Percentiles rank a stretch among this genome's conserved stretches.
phyloP scores from a whole-genome alignment of 2,113 vertebrate genomes.

The Neolamprologus caudopunctatus region DNA sequence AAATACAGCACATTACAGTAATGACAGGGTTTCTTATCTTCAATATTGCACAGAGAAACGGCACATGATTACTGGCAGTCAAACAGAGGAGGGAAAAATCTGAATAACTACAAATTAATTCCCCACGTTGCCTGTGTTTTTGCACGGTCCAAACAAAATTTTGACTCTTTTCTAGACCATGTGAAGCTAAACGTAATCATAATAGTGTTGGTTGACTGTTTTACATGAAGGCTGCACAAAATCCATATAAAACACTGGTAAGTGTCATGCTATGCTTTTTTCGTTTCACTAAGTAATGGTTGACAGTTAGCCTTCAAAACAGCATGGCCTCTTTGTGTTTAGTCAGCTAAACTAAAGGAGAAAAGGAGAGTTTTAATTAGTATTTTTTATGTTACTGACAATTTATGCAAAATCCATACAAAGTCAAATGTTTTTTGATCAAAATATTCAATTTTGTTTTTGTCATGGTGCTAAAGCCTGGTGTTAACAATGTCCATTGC shows the following conservation, averaged over 20 bases:
- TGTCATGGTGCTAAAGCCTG: not conserved
- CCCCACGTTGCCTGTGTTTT: not conserved
- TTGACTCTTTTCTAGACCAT: not conserved
- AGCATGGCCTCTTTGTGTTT: not conserved
- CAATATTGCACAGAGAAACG: not conserved
- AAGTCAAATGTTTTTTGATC: not conserved
- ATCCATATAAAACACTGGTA: not conserved
- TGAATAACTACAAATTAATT: constrained; percentile 5
- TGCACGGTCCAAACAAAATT: not conserved
- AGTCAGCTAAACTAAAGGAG: not conserved
- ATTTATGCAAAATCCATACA: not conserved
- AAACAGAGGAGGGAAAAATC: not conserved
- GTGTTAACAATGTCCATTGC: not conserved
- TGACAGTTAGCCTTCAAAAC: not conserved
- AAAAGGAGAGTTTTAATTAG: not conserved
- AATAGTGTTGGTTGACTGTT: not conserved
- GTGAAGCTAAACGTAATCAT: not conserved
- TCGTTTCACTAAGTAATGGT: not conserved
- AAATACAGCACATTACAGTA: constrained; percentile 13
- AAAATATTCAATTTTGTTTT: not conserved
- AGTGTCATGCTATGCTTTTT: not conserved
- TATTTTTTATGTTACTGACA: not conserved
- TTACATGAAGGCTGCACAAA: not conserved
- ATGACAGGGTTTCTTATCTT: constrained; percentile 36
- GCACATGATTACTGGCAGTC: constrained; percentile 13